Evolutionary conservation across 2,888 invertebrate genomes (phyloP), one percentile per base, ranked within the genome.

Genomic region (Coleophora flavipennella): DNA sequence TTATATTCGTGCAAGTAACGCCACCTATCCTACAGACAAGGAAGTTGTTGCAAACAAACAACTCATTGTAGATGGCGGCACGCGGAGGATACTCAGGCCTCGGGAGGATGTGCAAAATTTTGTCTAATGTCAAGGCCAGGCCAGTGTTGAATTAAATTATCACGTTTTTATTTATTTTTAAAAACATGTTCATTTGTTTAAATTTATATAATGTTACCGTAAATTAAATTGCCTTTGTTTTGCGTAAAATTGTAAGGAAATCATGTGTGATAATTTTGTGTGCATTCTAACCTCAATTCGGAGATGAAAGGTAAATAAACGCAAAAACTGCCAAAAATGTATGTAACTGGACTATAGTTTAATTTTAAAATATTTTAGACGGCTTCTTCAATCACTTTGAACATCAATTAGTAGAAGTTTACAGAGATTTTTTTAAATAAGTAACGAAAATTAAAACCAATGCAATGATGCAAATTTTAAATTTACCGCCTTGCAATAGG

Each of bases 111-210:
- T 74, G 73, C 71, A 62, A 73, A 62, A 68, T 67, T 69, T 62
- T 59, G 67, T 32, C 63, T 73, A 71, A 79, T 80, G 81, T 78
- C 81, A 81, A 81, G 81, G 83, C 74, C 78, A 77, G 61, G n/a
- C n/a, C n/a, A 67, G 68, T 62, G 14, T 33, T 32, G 12, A 13
- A 4, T 32, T 34, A 9, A 34, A 4, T 34, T 13, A 20, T 13
- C 2, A 20, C 3, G 20, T 20, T 20, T n/a, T 6, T 6, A 20
- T 20, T 20, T 20, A 20, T 20, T 20, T 4, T 4, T 4, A 20
- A 20, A 20, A 20, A 20, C 20, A 20, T 6, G 20, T 20, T 20
- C 3, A 20, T 20, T 20, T 20, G 20, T 4, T 20, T 20, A 4
- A 4, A 20, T 20, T 20, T 6, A 20, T 20, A 20, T 20, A 4